A percentile compares a stretch with the other conserved stretches of the same genome.
Conservation (phyloP, 2,888 invertebrate genomes). For the Pachymerium ferrugineum region DNA sequence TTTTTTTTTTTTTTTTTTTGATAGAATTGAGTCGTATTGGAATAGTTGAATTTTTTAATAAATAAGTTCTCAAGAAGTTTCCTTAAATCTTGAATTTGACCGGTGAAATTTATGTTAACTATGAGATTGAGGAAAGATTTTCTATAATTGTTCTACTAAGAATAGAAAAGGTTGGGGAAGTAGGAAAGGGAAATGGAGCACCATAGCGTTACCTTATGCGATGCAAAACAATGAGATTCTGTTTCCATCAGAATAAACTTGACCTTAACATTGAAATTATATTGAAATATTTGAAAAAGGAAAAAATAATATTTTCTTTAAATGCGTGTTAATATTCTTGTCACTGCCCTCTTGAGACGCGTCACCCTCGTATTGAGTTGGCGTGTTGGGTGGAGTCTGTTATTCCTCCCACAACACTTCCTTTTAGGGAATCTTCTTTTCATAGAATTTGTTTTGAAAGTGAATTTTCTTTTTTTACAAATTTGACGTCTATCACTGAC, state of each 20-base stretch:
- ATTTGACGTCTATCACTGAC: too few relatives aligned
- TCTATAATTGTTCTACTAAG: not conserved
- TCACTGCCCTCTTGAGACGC: not conserved
- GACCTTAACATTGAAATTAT: not conserved
- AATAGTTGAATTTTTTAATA: too few relatives aligned
- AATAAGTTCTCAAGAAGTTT: too few relatives aligned
- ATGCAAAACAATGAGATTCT: not conserved
- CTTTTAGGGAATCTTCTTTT: not conserved
- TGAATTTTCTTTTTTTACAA: not conserved
- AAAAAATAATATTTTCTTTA: not conserved
- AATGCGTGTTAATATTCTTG: not conserved
- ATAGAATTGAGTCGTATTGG: too few relatives aligned
- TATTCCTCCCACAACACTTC: not conserved
- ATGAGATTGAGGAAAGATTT: not conserved
- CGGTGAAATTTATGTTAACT: not conserved
- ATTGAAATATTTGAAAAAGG: not conserved
- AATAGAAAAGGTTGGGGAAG: not conserved
- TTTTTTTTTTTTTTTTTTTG: too few relatives aligned
- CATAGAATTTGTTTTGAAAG: not conserved
- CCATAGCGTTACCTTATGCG: not conserved
- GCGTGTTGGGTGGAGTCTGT: not conserved
- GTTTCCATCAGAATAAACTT: constrained; percentile 11
- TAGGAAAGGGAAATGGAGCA: not conserved
- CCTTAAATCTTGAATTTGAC: not conserved
- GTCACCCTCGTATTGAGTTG: not conserved